Evolutionary conservation across 2,888 invertebrate genomes (phyloP).

Genomic region (Ectobius pallidus): DNA sequence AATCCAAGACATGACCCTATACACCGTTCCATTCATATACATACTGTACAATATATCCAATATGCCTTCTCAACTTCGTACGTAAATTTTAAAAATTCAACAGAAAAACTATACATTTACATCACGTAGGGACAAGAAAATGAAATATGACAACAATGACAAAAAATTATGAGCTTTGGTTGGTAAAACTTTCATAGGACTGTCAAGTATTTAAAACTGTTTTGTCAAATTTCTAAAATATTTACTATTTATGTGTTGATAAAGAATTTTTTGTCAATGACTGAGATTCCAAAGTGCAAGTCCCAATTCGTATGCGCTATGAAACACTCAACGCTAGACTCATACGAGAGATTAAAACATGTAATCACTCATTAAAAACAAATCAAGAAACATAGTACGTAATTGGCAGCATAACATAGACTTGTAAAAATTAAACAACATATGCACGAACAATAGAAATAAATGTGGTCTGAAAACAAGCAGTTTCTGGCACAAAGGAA

Average conservation of each 20-base stretch:
- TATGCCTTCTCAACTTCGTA: constrained; percentile 35
- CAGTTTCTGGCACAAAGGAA: constrained; percentile 37
- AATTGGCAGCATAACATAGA: constrained; percentile 28
- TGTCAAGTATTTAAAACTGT: neutral
- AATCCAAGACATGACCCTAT: neutral
- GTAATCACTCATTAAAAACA: constrained; percentile 11
- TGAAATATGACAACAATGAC: constrained; percentile 36
- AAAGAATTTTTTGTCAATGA: neutral
- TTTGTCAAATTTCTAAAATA: neutral
- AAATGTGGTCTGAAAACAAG: constrained; percentile 14
- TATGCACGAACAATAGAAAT: constrained; percentile 22
- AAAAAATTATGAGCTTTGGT: constrained; percentile 40
- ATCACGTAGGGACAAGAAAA: constrained; percentile 34
- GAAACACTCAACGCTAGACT: constrained; percentile 19
- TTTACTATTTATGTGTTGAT: constrained; percentile 22
- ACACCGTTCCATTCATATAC: constrained; percentile 19
- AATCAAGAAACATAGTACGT: constrained; percentile 28
- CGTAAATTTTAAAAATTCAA: constrained; percentile 42
- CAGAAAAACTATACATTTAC: constrained; percentile 38
- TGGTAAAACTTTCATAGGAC: constrained; percentile 35
- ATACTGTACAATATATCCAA: constrained; percentile 31
- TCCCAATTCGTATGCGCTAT: constrained; percentile 6
- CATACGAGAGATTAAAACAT: constrained; percentile 16
- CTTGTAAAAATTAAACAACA: constrained; percentile 30
- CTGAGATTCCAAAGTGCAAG: constrained; percentile 16